Base-by-base conservation (phyloP, 2,797 vertebrate genomes). In the Tapera naevia region DNA sequence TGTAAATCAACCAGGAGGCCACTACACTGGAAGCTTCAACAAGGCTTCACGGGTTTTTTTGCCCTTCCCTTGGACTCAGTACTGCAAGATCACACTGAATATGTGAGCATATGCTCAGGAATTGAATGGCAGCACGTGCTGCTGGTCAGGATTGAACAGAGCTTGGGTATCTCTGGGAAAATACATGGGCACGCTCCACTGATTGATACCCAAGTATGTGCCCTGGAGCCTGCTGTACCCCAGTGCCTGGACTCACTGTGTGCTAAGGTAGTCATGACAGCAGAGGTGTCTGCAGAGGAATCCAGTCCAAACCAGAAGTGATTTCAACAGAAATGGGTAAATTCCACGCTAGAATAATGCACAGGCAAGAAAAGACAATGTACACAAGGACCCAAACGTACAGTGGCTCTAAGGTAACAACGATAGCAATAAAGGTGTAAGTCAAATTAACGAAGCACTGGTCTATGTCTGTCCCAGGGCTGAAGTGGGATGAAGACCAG, bases 171-270 rank as follows among this genome's bases (percentile, higher is more conserved):
- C 33, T n/a, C 39, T 78, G 58, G n/a, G 43, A 60, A 32, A 78
- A 17, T 30, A 41, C n/a, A 9, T 0, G 2, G 11, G 8, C 18
- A 10, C 2, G 0, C 35, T 71, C 27, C n/a, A 24, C 15, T 21
- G 58, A 24, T 15, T 21, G 58, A 53, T 32, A 53, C 37, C 23
- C 39, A 64, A 41, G 25, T 6, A 13, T 1, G 32, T 66, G 37
- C 8, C 43, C 5, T 2, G 17, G 14, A 61, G 27, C 28, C 25
- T 83, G 30, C 45, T 69, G 66, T 16, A 45, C 11, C 37, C 53
- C 51, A 37, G 11, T 19, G 54, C 54, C 65, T 21, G 35, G 15
- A 16, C 32, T 50, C 27, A 4, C 13, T 10, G 27, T 39, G 30
- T 48, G 22, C n/a, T 50, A 1, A 0, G 9, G 17, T 57, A 90